Percentiles rank a stretch among this genome's conserved stretches.
Evolutionary conservation across 2,888 invertebrate species (phyloP).

Genomic region (Glaucopsyche alexis): DNA sequence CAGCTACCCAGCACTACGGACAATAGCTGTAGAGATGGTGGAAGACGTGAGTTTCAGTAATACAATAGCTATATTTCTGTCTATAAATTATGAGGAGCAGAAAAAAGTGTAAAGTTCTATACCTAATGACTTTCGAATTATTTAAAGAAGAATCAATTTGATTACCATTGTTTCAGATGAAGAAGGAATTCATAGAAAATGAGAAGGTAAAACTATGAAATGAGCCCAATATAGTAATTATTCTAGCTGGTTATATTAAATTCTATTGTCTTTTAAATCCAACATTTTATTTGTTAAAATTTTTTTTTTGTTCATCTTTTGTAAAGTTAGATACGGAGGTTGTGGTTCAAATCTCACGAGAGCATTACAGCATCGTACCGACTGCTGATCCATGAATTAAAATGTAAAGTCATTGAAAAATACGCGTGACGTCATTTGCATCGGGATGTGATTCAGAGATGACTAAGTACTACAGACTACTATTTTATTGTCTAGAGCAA

Average conservation of each 20-base stretch:
- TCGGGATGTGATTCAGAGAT: too few species aligned
- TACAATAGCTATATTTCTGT: background rate
- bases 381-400: too few species aligned
- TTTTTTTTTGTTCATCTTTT: background rate
- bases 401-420: too few species aligned
- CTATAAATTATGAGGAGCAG: background rate
- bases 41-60: slow-evolving; percentile 48
- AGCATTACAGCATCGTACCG: too few species aligned
- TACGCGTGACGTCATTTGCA: too few species aligned
- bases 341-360: too few species aligned
- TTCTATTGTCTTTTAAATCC: background rate
- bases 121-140: background rate
- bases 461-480: too few species aligned
- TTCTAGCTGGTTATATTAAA: background rate
- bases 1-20: slow-evolving; percentile 58
- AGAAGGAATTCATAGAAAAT: slow-evolving; percentile 40
- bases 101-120: background rate
- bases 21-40: slow-evolving; percentile 59
- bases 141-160: background rate
- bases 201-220: slow-evolving; percentile 36
- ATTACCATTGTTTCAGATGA: slow-evolving; percentile 48
- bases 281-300: background rate
- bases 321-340: too few species aligned
- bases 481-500: slow-evolving; percentile 29
- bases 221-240: slow-evolving; percentile 1